Evolutionary conservation across 2,888 invertebrate genomes (phyloP).

Genomic region (Drosophila greeni): DNA sequence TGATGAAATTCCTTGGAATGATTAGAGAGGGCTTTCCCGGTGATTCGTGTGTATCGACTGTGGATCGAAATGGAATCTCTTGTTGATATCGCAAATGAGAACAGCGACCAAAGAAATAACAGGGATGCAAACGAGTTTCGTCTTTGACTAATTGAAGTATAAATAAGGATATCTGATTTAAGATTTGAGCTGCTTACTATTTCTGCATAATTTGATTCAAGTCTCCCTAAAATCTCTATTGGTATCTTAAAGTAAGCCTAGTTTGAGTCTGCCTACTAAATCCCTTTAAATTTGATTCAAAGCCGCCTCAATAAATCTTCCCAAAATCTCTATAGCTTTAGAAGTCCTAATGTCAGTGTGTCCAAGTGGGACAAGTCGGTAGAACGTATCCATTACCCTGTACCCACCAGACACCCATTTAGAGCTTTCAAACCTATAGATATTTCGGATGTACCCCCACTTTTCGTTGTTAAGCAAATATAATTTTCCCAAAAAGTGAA

Average conservation of each 20-base stretch:
- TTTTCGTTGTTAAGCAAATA: slow-evolving; percentile 2
- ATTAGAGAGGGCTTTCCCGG: slow-evolving; percentile 20
- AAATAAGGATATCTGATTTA: not conserved
- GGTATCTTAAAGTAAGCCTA: not conserved
- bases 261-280: not conserved
- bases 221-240: not conserved
- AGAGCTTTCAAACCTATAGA: not conserved
- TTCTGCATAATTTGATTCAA: not conserved
- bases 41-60: slow-evolving; percentile 51
- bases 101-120: slow-evolving; percentile 59
- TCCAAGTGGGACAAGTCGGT: not conserved
- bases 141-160: not conserved
- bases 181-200: not conserved
- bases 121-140: slow-evolving; percentile 23
- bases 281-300: not conserved
- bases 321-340: not conserved
- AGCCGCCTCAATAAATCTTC: not conserved
- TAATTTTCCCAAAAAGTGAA: not conserved
- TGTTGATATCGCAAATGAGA: slow-evolving; percentile 78
- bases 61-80: slow-evolving; percentile 75
- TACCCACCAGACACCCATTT: too few relatives aligned
- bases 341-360: too few relatives aligned
- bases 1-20: slow-evolving; percentile 36
- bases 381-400: not conserved
- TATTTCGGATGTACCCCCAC: not conserved